These are phyloP conservation scores for Tinea semifulvella DNA, from an alignment of 2,888 invertebrate genomes.

Conservation along the genomic window DNA sequence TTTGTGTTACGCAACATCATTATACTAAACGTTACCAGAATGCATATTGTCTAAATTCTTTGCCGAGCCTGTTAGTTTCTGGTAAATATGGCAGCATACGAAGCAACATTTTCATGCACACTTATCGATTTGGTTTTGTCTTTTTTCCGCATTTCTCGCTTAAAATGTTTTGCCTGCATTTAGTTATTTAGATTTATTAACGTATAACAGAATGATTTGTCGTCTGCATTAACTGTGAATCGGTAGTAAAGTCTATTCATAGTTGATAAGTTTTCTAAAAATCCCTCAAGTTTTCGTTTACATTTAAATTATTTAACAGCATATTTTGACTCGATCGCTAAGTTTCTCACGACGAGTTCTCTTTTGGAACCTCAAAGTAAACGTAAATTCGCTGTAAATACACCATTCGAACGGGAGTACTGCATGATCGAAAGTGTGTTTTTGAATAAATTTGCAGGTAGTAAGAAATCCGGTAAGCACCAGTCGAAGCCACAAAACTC, in stretches of 20 bases:
- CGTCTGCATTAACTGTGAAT: constrained; percentile 27
- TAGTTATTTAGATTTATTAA: constrained; percentile 46
- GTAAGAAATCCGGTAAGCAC: constrained; percentile 49
- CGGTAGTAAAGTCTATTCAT: neutral
- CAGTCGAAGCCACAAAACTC: constrained; percentile 30
- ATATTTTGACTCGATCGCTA: neutral
- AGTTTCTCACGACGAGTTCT: too few relatives aligned
- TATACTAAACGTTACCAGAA: constrained; percentile 29
- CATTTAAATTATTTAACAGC: neutral
- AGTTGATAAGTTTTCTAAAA: neutral
- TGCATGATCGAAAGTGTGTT: constrained; percentile 66
- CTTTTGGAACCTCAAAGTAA: too few relatives aligned
- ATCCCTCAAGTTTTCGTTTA: neutral
- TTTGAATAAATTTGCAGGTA: constrained; percentile 61
- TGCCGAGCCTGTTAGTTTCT: constrained; percentile 34
- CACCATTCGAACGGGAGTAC: constrained; percentile 54
- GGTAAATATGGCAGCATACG: constrained; percentile 33
- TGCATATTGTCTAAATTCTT: constrained; percentile 31
- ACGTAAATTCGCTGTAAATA: constrained; percentile 46
- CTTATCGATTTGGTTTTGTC: constrained; percentile 44
- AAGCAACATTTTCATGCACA: constrained; percentile 66
- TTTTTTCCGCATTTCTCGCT: constrained; percentile 40
- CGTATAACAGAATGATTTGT: constrained; percentile 44
- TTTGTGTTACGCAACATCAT: constrained; percentile 63
- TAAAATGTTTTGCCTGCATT: constrained; percentile 36